Conservation (phyloP, 2,888 invertebrate species). For the Elegia similella region DNA sequence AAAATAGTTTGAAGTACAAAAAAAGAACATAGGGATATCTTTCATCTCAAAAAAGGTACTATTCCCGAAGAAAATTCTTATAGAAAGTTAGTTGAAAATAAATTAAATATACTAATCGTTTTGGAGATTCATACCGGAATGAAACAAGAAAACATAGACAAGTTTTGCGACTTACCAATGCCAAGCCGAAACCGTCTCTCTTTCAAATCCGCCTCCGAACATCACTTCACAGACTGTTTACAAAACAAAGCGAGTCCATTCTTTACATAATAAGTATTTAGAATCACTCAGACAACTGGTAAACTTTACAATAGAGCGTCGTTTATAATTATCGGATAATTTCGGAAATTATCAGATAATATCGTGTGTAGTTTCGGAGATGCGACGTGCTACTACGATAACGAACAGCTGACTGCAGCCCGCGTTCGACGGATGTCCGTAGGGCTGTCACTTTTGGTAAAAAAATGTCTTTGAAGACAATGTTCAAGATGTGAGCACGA, state of each 20-base stretch:
- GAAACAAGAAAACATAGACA: neutral
- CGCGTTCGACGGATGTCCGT: neutral
- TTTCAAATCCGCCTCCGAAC: neutral
- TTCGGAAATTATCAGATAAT: neutral
- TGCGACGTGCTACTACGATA: constrained; percentile 31
- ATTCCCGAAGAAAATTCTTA: no score
- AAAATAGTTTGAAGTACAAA: no score
- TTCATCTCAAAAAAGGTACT: no score
- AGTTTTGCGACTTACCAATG: neutral
- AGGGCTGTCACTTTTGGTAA: neutral
- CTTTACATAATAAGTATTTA: neutral
- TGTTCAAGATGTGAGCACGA: neutral
- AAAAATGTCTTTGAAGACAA: neutral
- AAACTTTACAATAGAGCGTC: neutral
- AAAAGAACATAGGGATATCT: no score
- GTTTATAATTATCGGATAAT: neutral
- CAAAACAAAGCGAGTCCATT: neutral
- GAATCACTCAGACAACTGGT: neutral
- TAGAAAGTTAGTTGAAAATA: no score
- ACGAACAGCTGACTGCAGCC: constrained; percentile 36
- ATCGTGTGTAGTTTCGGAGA: constrained; percentile 16
- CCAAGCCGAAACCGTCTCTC: neutral
- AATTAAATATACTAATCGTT: no score
- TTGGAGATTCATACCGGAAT: no score
- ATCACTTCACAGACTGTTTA: neutral